Percentiles rank a stretch among this genome's conserved stretches.
phyloP scores from a whole-genome alignment of 2,113 vertebrate species.

The Picathartes gymnocephalus region DNA sequence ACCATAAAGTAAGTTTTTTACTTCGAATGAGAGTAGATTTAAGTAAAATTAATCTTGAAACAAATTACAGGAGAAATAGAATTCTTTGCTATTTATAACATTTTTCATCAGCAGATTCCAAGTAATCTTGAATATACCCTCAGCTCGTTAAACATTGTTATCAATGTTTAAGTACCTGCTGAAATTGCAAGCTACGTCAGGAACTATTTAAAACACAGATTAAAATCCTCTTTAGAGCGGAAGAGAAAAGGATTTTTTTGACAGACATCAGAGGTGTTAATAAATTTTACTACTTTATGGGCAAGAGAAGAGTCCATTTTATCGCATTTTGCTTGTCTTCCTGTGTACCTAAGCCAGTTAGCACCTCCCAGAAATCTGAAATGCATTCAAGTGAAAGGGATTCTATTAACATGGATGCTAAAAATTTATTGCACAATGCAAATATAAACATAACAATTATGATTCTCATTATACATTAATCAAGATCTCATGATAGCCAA shows the following conservation, averaged over 20 bases:
- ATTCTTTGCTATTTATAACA: background rate
- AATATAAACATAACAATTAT: background rate
- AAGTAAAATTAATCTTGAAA: background rate
- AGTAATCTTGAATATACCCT: background rate
- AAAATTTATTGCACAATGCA: background rate
- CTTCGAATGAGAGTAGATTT: background rate
- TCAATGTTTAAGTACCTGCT: background rate
- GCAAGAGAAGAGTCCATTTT: background rate
- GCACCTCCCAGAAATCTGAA: background rate
- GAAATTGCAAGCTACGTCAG: background rate
- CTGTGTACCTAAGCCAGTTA: background rate
- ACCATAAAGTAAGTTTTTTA: background rate
- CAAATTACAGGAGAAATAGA: background rate
- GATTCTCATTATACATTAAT: background rate
- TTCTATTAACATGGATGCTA: background rate
- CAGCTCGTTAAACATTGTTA: background rate
- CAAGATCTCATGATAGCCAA: background rate
- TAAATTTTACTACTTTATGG: background rate
- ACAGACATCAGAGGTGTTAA: constrained; percentile 16
- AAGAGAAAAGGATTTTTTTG: background rate
- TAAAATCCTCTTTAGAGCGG: background rate
- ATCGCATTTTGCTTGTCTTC: background rate
- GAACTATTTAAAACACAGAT: constrained; percentile 33
- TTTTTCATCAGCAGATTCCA: background rate
- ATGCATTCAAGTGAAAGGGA: background rate